Evolutionary conservation across 1,140 invertebrate genomes (phyloP).

Genomic region (Drosophila nigrodunni): DNA sequence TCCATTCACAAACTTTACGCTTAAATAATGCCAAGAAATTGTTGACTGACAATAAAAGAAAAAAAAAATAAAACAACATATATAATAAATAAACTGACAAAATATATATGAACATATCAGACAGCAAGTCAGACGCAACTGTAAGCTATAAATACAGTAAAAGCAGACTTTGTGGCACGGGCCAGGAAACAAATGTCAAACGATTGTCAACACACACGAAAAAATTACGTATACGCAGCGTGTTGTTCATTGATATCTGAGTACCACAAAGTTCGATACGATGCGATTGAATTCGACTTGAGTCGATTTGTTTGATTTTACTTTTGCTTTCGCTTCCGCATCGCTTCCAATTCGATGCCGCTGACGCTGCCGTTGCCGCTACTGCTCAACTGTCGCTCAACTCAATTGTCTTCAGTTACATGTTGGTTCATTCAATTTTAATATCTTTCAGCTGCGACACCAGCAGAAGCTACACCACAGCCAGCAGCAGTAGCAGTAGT

Average conservation of each 20-base stretch:
- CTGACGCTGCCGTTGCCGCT: too few relatives aligned
- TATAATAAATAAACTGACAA: neutral
- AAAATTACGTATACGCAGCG: conserved; percentile 54
- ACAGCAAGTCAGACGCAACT: conserved; percentile 9
- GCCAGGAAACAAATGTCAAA: conserved; percentile 63
- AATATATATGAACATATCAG: neutral
- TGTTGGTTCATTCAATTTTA: conserved; percentile 42
- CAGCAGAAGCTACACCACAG: conserved; percentile 2
- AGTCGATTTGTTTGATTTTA: conserved; percentile 5
- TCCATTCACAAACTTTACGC: conserved; percentile 25
- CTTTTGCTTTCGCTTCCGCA: conserved; percentile 49
- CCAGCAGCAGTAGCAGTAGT: neutral
- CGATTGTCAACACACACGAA: conserved; percentile 41
- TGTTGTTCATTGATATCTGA: conserved; percentile 33
- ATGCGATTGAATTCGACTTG: conserved; percentile 5
- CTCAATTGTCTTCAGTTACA: conserved; percentile 45
- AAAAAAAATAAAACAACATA: neutral
- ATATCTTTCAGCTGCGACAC: conserved; percentile 29
- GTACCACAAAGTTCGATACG: conserved; percentile 4
- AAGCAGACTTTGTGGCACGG: conserved; percentile 17
- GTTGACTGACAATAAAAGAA: conserved; percentile 40
- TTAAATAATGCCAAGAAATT: conserved; percentile 58
- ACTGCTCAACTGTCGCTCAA: too few relatives aligned
- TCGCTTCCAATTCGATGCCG: neutral
- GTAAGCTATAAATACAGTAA: too few relatives aligned